These are phyloP conservation scores for Whitmania pigra DNA, from an alignment of 1,140 invertebrate genomes.

Conservation along the genomic window DNA sequence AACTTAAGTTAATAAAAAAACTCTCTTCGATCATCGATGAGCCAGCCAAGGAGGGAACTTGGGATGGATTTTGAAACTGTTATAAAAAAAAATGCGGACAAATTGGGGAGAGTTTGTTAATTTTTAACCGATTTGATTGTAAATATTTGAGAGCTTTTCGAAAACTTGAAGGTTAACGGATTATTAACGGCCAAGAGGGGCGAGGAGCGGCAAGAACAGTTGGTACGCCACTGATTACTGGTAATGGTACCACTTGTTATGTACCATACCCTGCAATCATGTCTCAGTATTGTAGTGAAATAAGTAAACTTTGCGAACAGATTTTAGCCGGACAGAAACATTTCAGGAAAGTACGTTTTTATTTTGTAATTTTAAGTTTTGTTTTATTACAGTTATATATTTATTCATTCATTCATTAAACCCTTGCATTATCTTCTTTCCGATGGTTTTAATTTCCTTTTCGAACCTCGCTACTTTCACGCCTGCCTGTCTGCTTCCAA, in stretches of 20 bases:
- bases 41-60: too few relatives aligned
- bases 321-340: slow-evolving; percentile 7
- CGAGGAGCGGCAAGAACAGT: too few relatives aligned
- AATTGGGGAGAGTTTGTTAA: too few relatives aligned
- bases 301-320: not conserved
- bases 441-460: not conserved
- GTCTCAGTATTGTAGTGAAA: not conserved
- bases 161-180: too few relatives aligned
- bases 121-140: too few relatives aligned
- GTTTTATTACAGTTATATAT: not conserved
- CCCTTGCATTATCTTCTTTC: not conserved
- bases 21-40: too few relatives aligned
- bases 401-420: not conserved
- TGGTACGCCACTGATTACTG: too few relatives aligned
- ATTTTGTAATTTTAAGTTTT: not conserved
- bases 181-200: too few relatives aligned
- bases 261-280: not conserved
- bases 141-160: too few relatives aligned
- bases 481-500: not conserved
- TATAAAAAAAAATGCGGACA: too few relatives aligned
- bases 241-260: not conserved
- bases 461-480: not conserved
- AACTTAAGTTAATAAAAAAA: too few relatives aligned
- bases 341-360: not conserved
- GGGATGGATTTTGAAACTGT: too few relatives aligned